These are phyloP conservation scores for Hipparchia semele DNA, from an alignment of 2,888 invertebrate species.

Conservation along the genomic window DNA sequence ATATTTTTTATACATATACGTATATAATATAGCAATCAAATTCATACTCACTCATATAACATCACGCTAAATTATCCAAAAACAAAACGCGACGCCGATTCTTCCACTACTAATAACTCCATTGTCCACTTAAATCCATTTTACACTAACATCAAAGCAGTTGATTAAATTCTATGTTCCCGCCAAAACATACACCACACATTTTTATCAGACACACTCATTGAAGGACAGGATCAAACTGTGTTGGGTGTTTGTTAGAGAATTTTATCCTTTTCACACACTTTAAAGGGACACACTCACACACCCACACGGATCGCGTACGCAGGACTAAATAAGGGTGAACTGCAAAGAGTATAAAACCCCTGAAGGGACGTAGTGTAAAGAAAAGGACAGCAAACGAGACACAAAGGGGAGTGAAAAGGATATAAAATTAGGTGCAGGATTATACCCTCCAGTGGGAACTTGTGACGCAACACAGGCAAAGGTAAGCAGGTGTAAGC, in stretches of 20 bases:
- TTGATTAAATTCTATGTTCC: constrained; percentile 54
- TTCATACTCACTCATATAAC: constrained; percentile 69
- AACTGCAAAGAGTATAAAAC: constrained; percentile 61
- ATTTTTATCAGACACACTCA: constrained; percentile 60
- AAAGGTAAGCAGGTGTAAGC: constrained; percentile 73
- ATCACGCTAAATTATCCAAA: constrained; percentile 67
- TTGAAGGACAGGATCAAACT: constrained; percentile 59
- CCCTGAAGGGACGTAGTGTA: constrained; percentile 60
- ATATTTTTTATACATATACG: not conserved
- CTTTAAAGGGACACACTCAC: constrained; percentile 49
- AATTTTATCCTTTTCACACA: constrained; percentile 51
- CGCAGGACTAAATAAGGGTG: constrained; percentile 72
- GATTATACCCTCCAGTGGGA: constrained; percentile 68
- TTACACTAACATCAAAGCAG: constrained; percentile 42
- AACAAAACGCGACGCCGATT: constrained; percentile 45
- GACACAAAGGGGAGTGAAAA: constrained; percentile 51
- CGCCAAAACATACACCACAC: constrained; percentile 65
- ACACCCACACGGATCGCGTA: constrained; percentile 63
- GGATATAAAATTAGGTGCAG: constrained; percentile 65
- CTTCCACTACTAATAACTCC: constrained; percentile 49
- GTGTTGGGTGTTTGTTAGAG: constrained; percentile 49
- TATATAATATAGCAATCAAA: not conserved
- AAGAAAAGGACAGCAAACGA: constrained; percentile 55
- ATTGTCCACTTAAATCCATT: constrained; percentile 55
- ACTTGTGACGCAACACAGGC: constrained; percentile 68